Evolutionary conservation across 92 coral and sea anemone genomes (phyloP), one percentile per base, ranked within the genome.

Genomic region (Desmophyllum pertusum): DNA sequence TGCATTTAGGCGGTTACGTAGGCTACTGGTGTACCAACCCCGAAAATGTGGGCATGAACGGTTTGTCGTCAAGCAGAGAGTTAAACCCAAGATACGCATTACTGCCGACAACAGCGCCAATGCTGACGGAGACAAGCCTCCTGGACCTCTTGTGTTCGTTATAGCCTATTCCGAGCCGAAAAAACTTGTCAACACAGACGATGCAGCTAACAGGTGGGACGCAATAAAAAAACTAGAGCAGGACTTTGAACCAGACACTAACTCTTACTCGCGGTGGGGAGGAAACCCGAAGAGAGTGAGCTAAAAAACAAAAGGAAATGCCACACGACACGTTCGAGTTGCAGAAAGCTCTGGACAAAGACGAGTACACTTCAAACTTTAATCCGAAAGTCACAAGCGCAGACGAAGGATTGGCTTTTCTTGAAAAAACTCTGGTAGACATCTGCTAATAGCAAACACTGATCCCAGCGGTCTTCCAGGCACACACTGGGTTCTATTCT

Each of bases 41-140:
- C 2, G 71, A 65, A 65, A 33, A 65, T 35, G 71, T 65, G 23
- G 71, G 71, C 4, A 65, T 65, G 71, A 65, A 65, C 71, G 71
- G 71, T 65, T 33, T 33, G 41, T 33, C 6, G 71, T 9, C 1
- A 65, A 65, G 40, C 71, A 65, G 6, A 10, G 41, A 33, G 71
- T 65, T 23, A 65, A 65, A 17, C 71, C 71, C 8, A 65, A 65
- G 41, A 17, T 65, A 14, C 71, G 41, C 39, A 65, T 65, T 9
- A 65, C 41, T 65, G 71, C 71, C 9, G 71, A 65, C 71, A 10
- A 33, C n/a, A n/a, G n/a, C n/a, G n/a, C n/a, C n/a, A 65, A 65
- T 33, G 71, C 71, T 0, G 7, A 10, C 10, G 71, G 41, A 65
- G 71, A 65, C 71, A 33, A 33, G 17, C 71, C 71, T 65, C 71